Evolutionary conservation across 1,140 invertebrate genomes (phyloP), one percentile per base, ranked within the genome.

Genomic region (Gonioctena quinquepunctata): DNA sequence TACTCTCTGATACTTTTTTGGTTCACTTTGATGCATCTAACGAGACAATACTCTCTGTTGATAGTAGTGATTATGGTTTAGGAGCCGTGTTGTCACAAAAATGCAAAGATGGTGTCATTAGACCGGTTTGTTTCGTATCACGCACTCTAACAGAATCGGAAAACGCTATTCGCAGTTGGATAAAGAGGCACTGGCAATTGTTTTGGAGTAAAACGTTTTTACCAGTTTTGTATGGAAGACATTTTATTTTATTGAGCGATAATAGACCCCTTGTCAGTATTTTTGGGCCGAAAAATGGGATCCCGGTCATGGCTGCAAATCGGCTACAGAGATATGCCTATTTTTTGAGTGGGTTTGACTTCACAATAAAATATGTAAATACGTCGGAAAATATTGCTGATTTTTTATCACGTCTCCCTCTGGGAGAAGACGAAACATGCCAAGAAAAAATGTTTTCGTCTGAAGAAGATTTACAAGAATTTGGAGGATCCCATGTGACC

Each of bases 231-330:
- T 54, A 19, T 73, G 87, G 87, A 27, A 71, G 80, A n/a, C 49
- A 79, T 16, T 89, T 89, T 79, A 77, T 76, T 5, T 69, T 88
- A n/a, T 70, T 78, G 33, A 86, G 85, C 1, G 87, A 88, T 72
- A 83, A 88, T 70, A 78, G 84, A 67, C 85, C 86, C 3, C 70
- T 89, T 11, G 63, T 84, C 0, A 56, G 72, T 8, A 81, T 88
- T 49, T 87, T 88, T 74, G 72, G 76, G 26, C 60, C 74, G 42
- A 72, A 81, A 16, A 77, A 79, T 66, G 70, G 74, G n/a, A 64
- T 83, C 56, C 82, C 82, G 23, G 57, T 65, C 18, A 66, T 76
- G 49, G 61, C 75, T n/a, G 74, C 80, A 3, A 73, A 68, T 49
- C 42, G 84, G 5, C 66, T 84, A 56, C 80, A 82, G 67, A 70